Conservation (phyloP, 2,113 vertebrate species). For the Etia nguti region DNA sequence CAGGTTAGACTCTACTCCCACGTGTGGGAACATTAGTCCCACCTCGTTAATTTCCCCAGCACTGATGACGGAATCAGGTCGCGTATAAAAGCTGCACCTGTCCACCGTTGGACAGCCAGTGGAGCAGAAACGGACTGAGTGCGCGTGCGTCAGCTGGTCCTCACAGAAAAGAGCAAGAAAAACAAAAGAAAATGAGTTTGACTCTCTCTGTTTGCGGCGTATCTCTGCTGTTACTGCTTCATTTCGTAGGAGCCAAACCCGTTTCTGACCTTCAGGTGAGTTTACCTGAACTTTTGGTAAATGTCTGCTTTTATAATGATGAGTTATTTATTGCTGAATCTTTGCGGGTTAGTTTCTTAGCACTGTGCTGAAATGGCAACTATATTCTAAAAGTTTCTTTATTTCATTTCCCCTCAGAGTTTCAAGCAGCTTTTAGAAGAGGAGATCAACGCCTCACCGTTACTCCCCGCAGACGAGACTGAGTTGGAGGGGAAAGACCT, state of each 20-base stretch:
- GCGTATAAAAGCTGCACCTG: slow-evolving; percentile 68
- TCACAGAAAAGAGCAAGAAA: background rate
- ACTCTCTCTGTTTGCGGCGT: slow-evolving; percentile 48
- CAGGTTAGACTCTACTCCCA: slow-evolving; percentile 12
- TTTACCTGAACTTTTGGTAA: background rate
- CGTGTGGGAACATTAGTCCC: slow-evolving; percentile 39
- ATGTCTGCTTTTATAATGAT: background rate
- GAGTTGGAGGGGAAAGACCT: slow-evolving; percentile 1
- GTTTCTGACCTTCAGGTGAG: slow-evolving; percentile 65
- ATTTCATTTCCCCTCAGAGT: slow-evolving; percentile 32
- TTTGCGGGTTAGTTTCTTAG: background rate
- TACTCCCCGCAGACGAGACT: slow-evolving; percentile 29
- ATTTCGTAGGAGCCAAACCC: slow-evolving; percentile 42
- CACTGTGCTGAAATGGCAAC: background rate
- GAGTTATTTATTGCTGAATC: background rate
- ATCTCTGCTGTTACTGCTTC: slow-evolving; percentile 65
- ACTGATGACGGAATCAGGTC: slow-evolving; percentile 55
- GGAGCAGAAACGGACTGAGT: background rate
- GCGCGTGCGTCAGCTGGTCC: background rate
- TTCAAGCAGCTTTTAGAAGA: slow-evolving; percentile 66
- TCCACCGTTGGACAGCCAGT: background rate
- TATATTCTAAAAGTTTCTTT: background rate
- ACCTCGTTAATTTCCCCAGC: slow-evolving; percentile 44
- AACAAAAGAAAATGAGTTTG: slow-evolving; percentile 65
- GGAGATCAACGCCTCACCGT: slow-evolving; percentile 26